A percentile compares a stretch with the other conserved stretches of the same genome.
Evolutionary conservation across 2,888 invertebrate species (phyloP).

Genomic region (Hydrotaea cyrtoneurina): DNA sequence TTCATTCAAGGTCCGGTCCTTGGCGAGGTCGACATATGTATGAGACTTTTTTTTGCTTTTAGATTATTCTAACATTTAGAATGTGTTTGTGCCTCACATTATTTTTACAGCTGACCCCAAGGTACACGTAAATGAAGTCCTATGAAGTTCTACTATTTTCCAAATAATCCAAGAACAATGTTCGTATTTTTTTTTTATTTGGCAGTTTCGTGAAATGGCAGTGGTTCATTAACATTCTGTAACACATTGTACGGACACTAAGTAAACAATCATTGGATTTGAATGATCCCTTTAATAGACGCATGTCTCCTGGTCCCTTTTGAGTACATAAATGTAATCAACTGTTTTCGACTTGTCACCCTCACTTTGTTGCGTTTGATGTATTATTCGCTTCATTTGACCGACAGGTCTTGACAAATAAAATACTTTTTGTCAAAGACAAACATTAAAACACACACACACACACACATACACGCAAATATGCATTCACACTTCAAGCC

Average conservation of each 20-base stretch:
- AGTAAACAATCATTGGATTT: constrained; percentile 55
- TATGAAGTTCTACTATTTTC: too few relatives aligned
- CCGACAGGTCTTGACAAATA: constrained; percentile 81
- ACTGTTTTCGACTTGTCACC: constrained; percentile 81
- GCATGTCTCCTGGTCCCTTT: constrained; percentile 17
- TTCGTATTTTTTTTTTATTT: neutral
- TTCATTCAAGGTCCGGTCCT: too few relatives aligned
- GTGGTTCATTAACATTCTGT: constrained; percentile 23
- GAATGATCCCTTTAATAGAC: constrained; percentile 43
- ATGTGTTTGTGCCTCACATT: too few relatives aligned
- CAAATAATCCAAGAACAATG: too few relatives aligned
- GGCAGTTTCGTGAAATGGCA: neutral
- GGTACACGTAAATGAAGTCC: too few relatives aligned
- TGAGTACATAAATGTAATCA: constrained; percentile 77
- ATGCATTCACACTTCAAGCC: constrained; percentile 44
- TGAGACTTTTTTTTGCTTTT: too few relatives aligned
- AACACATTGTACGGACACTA: neutral
- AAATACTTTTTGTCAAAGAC: constrained; percentile 70
- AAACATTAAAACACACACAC: constrained; percentile 69
- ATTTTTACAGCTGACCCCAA: too few relatives aligned
- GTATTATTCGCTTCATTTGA: constrained; percentile 82
- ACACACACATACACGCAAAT: neutral
- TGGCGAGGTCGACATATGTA: too few relatives aligned
- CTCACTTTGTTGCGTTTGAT: constrained; percentile 81
- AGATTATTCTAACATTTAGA: too few relatives aligned